Evolutionary conservation across 2,113 vertebrate species (phyloP).

Genomic region (Toxostoma redivivum): DNA sequence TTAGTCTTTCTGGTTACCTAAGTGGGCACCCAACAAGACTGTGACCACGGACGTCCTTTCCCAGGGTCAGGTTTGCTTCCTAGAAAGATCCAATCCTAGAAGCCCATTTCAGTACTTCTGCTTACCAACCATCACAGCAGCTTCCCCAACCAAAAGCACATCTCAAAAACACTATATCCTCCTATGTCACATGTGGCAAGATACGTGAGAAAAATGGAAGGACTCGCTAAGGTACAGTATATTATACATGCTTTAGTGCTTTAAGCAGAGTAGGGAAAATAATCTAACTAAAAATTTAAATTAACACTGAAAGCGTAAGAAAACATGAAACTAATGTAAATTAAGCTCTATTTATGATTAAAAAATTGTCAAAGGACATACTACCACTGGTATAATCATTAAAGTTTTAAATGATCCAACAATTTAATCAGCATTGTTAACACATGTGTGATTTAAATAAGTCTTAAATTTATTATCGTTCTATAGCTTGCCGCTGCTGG

Average conservation of each 20-base stretch:
- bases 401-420: neutral
- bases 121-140: neutral
- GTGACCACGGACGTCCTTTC: rapidly evolving
- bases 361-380: neutral
- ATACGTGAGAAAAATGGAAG: rapidly evolving
- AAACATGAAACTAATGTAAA: neutral
- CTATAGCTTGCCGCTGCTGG: neutral
- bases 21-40: neutral
- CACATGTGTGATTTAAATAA: neutral
- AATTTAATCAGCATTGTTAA: neutral
- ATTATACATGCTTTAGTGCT: neutral
- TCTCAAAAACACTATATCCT: neutral
- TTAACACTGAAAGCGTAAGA: neutral
- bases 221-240: neutral
- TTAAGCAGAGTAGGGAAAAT: neutral
- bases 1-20: rapidly evolving
- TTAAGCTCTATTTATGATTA: neutral
- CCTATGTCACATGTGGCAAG: rapidly evolving
- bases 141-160: neutral
- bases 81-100: neutral
- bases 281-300: neutral
- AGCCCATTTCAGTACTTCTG: neutral
- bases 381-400: neutral
- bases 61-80: neutral
- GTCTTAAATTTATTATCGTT: neutral